Base-by-base conservation (phyloP, 2,888 invertebrate genomes). In the Imbricaverruca yamaguchii region DNA sequence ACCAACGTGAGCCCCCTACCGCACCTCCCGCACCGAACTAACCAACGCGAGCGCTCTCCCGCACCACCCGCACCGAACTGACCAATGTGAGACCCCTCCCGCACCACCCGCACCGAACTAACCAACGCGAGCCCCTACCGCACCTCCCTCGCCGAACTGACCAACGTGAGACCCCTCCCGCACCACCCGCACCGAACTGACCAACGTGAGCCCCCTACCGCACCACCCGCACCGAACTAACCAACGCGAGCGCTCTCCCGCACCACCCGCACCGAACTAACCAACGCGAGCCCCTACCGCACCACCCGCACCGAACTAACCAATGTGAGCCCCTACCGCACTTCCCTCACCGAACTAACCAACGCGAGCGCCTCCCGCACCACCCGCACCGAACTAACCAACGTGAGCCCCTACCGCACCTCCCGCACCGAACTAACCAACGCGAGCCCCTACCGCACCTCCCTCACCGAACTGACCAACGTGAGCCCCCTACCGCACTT, bases 371-470 rank as follows among this genome's bases (percentile, higher is more conserved):
- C 18, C 23, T 39, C 39, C 39, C 39, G 4, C 39, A 39, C 39
- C 39, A 3, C 39, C 39, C 39, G 1, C 4, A 39, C 39, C 4
- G 39, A 39, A 39, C 39, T 39, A 39, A 39, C 39, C 39, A 39
- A 39, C 4, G 39, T 39, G 39, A 39, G 39, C 39, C 39, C 39
- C 39, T n/a, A n/a, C n/a, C n/a, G n/a, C n/a, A n/a, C n/a, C n/a
- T n/a, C n/a, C n/a, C n/a, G n/a, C 86, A 94, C 93, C 83, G 95
- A 96, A 87, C 91, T 95, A 84, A 94, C 94, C 80, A 95, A 94
- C 88, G 92, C 91, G 84, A 85, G 86, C 80, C 11, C n/a, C n/a
- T n/a, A n/a, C n/a, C 74, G 96, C 85, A 93, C 94, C 74, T 95
- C 95, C 7, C 91, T 96, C 86, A 94, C 93, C 83, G 95, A 96